These are phyloP conservation scores for Elegia similella DNA, from an alignment of 2,888 invertebrate genomes.

Conservation along the genomic window DNA sequence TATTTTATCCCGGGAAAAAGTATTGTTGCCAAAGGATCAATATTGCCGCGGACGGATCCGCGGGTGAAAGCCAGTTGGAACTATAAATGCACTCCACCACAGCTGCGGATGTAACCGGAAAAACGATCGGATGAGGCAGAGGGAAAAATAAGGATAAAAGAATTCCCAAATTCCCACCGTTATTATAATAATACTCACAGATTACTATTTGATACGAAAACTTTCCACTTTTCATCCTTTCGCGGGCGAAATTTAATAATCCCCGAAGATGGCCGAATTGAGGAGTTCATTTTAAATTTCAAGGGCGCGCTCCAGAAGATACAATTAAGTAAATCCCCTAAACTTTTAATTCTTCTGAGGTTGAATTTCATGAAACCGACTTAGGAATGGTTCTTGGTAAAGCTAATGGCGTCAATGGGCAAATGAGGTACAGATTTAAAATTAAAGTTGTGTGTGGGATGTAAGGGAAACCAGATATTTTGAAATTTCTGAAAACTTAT, in stretches of 20 bases:
- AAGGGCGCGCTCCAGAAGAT: slow-evolving; percentile 34
- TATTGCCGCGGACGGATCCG: no score
- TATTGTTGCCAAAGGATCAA: no score
- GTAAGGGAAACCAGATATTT: neutral
- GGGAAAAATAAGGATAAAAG: neutral
- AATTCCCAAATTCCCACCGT: neutral
- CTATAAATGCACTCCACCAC: no score
- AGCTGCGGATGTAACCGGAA: no score
- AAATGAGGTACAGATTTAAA: neutral
- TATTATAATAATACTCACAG: neutral
- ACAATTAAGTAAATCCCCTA: slow-evolving; percentile 38
- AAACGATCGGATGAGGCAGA: no score
- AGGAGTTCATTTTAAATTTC: slow-evolving; percentile 33
- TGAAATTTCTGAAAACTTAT: no score
- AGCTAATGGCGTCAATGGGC: neutral
- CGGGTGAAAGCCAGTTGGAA: no score
- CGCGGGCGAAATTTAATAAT: slow-evolving; percentile 34
- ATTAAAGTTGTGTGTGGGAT: neutral
- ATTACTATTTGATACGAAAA: slow-evolving; percentile 9
- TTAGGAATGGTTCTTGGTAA: neutral
- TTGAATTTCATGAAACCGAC: slow-evolving; percentile 3
- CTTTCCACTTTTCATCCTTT: slow-evolving; percentile 10
- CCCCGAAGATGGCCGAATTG: slow-evolving; percentile 28
- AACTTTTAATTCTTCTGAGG: slow-evolving; percentile 31
- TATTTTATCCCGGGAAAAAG: no score